phyloP scores from a whole-genome alignment of 2,888 invertebrate species.

The Diaperis boleti region DNA sequence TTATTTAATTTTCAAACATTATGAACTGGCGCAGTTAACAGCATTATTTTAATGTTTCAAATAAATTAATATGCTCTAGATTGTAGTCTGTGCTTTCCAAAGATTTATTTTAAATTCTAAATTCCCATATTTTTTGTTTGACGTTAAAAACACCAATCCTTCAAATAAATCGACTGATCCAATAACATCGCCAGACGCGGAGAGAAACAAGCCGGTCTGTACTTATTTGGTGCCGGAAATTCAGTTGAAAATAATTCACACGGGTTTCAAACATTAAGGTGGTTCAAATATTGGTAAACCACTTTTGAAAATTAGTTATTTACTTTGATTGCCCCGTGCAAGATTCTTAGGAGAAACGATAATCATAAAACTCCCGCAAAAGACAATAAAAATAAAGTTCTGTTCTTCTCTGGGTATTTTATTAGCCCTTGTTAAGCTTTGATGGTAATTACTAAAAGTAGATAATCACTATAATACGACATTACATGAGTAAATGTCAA shows the following conservation, averaged over 20 bases:
- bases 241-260: constrained; percentile 14
- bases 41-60: too few species aligned
- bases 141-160: constrained; percentile 9
- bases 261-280: background rate
- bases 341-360: background rate
- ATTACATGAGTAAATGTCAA: too few species aligned
- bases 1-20: too few species aligned
- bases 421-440: background rate
- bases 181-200: background rate
- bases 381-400: background rate
- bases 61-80: too few species aligned
- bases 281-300: background rate
- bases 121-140: background rate
- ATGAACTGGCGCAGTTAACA: too few species aligned
- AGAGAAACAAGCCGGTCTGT: constrained; percentile 10
- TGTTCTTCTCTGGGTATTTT: background rate
- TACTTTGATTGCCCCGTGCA: background rate
- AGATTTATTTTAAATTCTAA: constrained; percentile 4
- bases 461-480: background rate
- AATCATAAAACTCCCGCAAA: background rate
- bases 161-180: constrained; percentile 8
- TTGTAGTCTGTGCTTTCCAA: too few species aligned
- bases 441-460: background rate
- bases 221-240: constrained; percentile 7
- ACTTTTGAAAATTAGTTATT: background rate